Evolutionary conservation across 2,888 invertebrate genomes (phyloP).

Genomic region (Drosophila kuntzei): DNA sequence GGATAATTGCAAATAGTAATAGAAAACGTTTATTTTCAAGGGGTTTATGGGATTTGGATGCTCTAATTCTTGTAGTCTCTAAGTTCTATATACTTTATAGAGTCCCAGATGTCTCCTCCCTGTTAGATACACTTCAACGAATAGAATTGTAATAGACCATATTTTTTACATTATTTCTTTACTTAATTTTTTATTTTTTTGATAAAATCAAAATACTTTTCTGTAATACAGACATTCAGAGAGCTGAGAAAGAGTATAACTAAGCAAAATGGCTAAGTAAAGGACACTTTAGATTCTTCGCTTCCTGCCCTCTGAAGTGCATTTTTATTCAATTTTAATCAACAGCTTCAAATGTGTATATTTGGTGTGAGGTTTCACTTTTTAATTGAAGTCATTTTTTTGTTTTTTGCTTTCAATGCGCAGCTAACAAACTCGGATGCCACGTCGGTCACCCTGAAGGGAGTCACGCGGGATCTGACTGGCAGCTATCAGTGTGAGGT

Average conservation of each 20-base stretch:
- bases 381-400: slow-evolving; percentile 26
- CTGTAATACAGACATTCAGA: not conserved
- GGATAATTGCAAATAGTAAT: too few relatives aligned
- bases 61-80: too few relatives aligned
- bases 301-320: slow-evolving; percentile 7
- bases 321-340: slow-evolving; percentile 35
- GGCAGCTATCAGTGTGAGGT: slow-evolving; percentile 87
- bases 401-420: not conserved
- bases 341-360: slow-evolving; percentile 9
- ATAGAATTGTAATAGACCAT: too few relatives aligned
- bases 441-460: slow-evolving; percentile 86
- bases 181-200: too few relatives aligned
- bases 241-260: not conserved
- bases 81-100: too few relatives aligned
- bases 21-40: too few relatives aligned
- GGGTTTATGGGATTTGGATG: too few relatives aligned
- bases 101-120: too few relatives aligned
- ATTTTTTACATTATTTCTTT: too few relatives aligned
- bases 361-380: slow-evolving; percentile 10
- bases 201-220: too few relatives aligned
- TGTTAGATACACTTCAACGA: too few relatives aligned
- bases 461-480: slow-evolving; percentile 87
- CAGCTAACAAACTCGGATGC: slow-evolving; percentile 87
- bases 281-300: not conserved
- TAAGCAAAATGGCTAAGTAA: slow-evolving; percentile 22